Evolutionary conservation across 92 coral and sea anemone species (phyloP), one percentile per base, ranked within the genome.

Genomic region (Palythoa grandiflora): DNA sequence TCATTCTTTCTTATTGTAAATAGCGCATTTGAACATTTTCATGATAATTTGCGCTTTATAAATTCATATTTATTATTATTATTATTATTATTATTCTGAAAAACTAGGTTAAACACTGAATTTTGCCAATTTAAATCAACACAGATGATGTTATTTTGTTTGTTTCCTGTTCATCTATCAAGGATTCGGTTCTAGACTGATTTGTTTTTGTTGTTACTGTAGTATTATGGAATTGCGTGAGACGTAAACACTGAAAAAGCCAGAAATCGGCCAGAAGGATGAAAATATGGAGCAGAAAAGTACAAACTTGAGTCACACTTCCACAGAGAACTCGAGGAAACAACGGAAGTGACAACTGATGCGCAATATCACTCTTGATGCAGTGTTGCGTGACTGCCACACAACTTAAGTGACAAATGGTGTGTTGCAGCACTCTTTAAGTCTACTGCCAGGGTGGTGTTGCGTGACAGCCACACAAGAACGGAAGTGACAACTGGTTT

Each of bases 181-280:
- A 37, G 6, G 12, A 9, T 37, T 28, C 14, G 11, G 6, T 16
- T 50, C 48, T 52, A 2, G 10, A 73, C 16, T 73, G 9, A 13
- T 40, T 47, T 3, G 4, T 38, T 73, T 38, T 9, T 38, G 14
- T 44, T 51, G 1, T 57, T 9, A 6, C 65, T 8, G 19, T 66
- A 77, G 81, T 57, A 77, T 77, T 20, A 77, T 77, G 81, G 81
- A 52, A 77, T 53, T 66, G 40, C 81, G 81, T 21, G 81, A 77
- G 61, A 51, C 36, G n/a, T 76, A 20, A 20, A 53, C 36, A 54
- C 7, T 15, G 15, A 54, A 3, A 54, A 2, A 7, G 2, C 17
- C 17, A 63, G 7, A 63, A n/a, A 19, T 63, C 21, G 5, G 8
- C 20, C 70, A 19, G 7, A 0, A 16, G n/a, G 9, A 5, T n/a